A percentile compares a stretch with the other conserved stretches of the same genome.
phyloP scores from a whole-genome alignment of 2,113 vertebrate species.

The Caloenas nicobarica region DNA sequence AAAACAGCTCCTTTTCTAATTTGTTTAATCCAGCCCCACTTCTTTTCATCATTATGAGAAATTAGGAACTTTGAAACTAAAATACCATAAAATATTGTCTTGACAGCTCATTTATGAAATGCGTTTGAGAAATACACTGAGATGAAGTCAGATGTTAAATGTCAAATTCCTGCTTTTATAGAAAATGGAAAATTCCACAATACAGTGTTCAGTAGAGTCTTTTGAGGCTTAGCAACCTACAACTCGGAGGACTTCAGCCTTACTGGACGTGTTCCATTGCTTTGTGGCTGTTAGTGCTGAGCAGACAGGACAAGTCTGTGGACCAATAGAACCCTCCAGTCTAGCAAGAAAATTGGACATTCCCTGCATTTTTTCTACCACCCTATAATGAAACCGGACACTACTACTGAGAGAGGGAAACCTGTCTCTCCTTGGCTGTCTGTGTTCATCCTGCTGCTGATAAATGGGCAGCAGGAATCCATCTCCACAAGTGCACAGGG shows the following conservation, averaged over 20 bases:
- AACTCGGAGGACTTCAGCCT: background rate
- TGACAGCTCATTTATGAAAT: background rate
- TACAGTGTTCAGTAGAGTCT: background rate
- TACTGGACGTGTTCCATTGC: background rate
- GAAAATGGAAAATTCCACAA: background rate
- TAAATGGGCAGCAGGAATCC: background rate
- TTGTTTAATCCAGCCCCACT: background rate
- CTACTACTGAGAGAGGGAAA: background rate
- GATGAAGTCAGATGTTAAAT: background rate
- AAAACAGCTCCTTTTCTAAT: background rate
- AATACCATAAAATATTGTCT: background rate
- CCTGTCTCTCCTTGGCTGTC: background rate
- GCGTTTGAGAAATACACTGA: background rate
- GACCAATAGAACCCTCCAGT: background rate
- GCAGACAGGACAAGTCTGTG: background rate
- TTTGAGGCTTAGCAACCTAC: background rate
- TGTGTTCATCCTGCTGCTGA: background rate
- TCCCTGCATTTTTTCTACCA: background rate
- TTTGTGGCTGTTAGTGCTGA: background rate
- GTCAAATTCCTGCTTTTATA: background rate
- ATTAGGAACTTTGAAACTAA: background rate
- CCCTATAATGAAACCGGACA: background rate
- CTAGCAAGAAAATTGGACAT: background rate
- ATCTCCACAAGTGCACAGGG: background rate
- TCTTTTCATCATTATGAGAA: background rate